Evolutionary conservation across 2,113 vertebrate genomes (phyloP), one percentile per base, ranked within the genome.

Genomic region (Ascaphus truei): DNA sequence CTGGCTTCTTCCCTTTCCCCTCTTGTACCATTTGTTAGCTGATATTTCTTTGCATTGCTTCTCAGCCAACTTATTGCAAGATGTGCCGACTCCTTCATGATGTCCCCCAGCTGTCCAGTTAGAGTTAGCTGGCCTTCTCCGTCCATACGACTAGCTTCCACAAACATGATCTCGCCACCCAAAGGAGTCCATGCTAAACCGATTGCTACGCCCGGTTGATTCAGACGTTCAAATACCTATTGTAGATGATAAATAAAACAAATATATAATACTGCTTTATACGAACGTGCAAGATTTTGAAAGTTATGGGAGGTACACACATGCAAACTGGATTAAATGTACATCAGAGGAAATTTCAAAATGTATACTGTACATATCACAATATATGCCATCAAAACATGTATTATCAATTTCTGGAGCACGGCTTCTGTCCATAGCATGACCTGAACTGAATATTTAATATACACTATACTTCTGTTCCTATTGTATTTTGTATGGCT

Each of bases 31-130:
- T 94, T 98, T 20, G 92, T 94, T 8, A 99, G 91, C 64, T 88
- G 89, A 80, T 93, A 99, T 5, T 80, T 90, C 79, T 91, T 96
- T 0, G 97, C 95, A 0, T 99, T 96, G 61, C 94, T 94, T 64
- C 97, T 86, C 25, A 99, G 87, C 96, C 97, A 99, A 85, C 94
- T 99, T 71, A 99, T 98, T 0, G 96, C 96, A 1, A 99, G 90
- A 31, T 97, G 97, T 0, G 96, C 96, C 0, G 97, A 99, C 74
- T 99, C 97, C 78, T 99, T 99, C 97, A 99, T 99, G 4, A 99
- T 86, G 0, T 95, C 93, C 0, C 97, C 96, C 1, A 99, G 86
- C 67, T 99, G 96, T 1, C 97, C 97, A 0, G 97, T 99, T 13
- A 99, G 73, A 0, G 94, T 99, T 0, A 99, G 86, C 83, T 99